Conservation (phyloP, 2,888 invertebrate genomes). For the Mantis religiosa region DNA sequence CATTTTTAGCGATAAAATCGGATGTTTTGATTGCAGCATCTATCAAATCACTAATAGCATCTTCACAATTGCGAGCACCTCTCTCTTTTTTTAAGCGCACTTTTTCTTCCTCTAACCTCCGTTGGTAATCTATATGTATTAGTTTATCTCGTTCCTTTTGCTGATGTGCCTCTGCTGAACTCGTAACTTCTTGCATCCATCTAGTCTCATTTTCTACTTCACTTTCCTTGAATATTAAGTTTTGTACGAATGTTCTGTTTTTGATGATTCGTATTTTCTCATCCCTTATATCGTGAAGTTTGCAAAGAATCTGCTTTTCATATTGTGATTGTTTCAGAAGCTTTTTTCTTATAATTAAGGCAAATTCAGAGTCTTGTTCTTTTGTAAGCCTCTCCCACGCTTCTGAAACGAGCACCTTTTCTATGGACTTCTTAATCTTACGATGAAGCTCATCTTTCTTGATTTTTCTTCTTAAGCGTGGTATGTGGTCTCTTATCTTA, state of each 20-base stretch:
- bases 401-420: constrained; percentile 47
- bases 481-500: constrained; percentile 48
- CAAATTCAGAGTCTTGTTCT: constrained; percentile 52
- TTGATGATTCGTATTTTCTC: constrained; percentile 53
- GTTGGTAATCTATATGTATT: constrained; percentile 47
- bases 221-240: constrained; percentile 49
- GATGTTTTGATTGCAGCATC: constrained; percentile 53
- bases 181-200: not conserved
- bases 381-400: constrained; percentile 53
- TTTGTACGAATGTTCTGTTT: constrained; percentile 52
- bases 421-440: constrained; percentile 50
- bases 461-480: constrained; percentile 48
- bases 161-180: not conserved
- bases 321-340: constrained; percentile 59
- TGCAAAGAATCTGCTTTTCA: constrained; percentile 62
- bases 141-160: constrained; percentile 23
- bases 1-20: constrained; percentile 43
- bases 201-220: constrained; percentile 42
- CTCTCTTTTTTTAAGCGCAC: constrained; percentile 47
- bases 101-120: constrained; percentile 53
- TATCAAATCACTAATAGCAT: constrained; percentile 52
- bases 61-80: constrained; percentile 50
- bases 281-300: constrained; percentile 58
- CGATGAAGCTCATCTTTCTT: constrained; percentile 46
- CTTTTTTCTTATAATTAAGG: constrained; percentile 52